phyloP scores from a whole-genome alignment of 2,888 invertebrate species.

The Thereva nobilitata region DNA sequence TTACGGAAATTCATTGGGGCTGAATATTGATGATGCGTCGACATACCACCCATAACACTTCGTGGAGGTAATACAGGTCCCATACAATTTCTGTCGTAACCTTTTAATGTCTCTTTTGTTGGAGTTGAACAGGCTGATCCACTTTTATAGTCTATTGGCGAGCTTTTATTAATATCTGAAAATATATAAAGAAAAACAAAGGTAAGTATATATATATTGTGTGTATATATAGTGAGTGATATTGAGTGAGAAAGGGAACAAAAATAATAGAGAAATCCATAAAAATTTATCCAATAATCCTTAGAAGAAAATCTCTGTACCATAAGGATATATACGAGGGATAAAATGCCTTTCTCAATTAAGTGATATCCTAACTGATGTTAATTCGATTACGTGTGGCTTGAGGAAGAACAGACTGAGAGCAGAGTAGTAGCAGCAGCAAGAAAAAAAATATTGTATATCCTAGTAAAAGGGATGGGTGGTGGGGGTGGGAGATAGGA shows the following conservation, averaged over 20 bases:
- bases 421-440: too few relatives aligned
- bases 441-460: too few relatives aligned
- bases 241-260: not conserved
- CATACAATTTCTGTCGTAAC: constrained; percentile 67
- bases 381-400: constrained; percentile 55
- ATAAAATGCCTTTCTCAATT: constrained; percentile 44
- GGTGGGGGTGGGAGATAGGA: too few relatives aligned
- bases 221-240: not conserved
- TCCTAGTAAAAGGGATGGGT: too few relatives aligned
- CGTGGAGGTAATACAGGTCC: constrained; percentile 78
- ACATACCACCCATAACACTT: constrained; percentile 60
- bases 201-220: constrained; percentile 4
- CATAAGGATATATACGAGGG: not conserved
- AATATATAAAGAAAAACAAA: constrained; percentile 45
- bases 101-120: constrained; percentile 69
- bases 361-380: constrained; percentile 49
- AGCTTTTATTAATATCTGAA: constrained; percentile 86
- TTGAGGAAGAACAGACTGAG: constrained; percentile 5
- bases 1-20: constrained; percentile 86
- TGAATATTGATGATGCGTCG: constrained; percentile 74
- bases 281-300: too few relatives aligned
- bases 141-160: constrained; percentile 86
- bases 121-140: constrained; percentile 85
- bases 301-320: too few relatives aligned
- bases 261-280: too few relatives aligned